Evolutionary conservation across 2,888 invertebrate genomes (phyloP), one percentile per base, ranked within the genome.

Genomic region (Apodemia hepburni): DNA sequence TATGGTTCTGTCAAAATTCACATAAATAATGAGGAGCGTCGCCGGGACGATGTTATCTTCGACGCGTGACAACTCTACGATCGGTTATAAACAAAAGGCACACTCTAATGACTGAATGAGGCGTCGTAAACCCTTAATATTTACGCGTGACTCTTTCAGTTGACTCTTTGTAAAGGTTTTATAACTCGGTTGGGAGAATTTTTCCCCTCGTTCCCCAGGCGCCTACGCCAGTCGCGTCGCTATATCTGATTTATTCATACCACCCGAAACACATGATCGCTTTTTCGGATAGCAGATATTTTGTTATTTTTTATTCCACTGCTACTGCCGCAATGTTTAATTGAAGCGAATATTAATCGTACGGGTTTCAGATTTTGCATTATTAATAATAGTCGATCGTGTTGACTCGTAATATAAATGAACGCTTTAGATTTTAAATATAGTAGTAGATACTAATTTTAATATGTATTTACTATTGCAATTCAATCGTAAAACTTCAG

Each of bases 231-330:
- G 76, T 78, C 82, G 75, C 79, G 75, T 75, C 80, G 76, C 81
- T 82, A 82, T 82, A 84, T 85, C 87, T 89, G 84, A 89, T 90
- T 89, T 88, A 89, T 89, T 89, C 86, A 87, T 84, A 87, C 84
- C 85, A 84, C 86, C 88, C 86, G 80, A 83, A 84, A 82, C 85
- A 85, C 84, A 87, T 85, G 87, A 87, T 84, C 84, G 84, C 81
- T 85, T 87, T 87, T 85, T 85, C 79, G 79, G 79, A 70, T 71
- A 68, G 72, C 71, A 68, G 68, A 70, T 72, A 70, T 71, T 71
- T 69, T 69, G 69, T 70, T 70, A 68, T 69, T 68, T 68, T 68
- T 84, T 83, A 82, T 80, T 75, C 69, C 72, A 70, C 74, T 71
- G 72, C 71, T 70, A 73, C 76, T 73, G 73, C 73, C 74, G 75